Conservation (phyloP, 2,888 invertebrate species). For the Ectropis crepuscularia region DNA sequence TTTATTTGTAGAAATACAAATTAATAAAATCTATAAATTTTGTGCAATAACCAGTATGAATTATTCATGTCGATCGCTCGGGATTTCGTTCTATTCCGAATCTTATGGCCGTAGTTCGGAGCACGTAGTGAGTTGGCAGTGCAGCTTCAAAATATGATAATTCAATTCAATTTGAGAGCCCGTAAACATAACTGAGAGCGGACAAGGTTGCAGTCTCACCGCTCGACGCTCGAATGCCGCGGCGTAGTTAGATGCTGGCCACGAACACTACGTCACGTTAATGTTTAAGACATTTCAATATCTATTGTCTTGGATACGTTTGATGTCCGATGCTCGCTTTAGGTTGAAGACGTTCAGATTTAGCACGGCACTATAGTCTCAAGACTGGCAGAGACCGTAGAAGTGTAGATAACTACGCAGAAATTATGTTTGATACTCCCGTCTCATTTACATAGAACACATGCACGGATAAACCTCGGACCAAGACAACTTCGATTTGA, state of each 20-base stretch:
- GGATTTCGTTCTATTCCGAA: conserved; percentile 8
- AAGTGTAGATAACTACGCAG: too few species aligned
- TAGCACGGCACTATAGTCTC: neutral
- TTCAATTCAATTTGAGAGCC: conserved; percentile 35
- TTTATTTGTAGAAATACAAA: conserved; percentile 1
- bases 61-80: conserved; percentile 9
- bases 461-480: too few species aligned
- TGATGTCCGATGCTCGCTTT: conserved; percentile 4
- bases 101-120: neutral
- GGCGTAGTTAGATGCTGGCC: conserved; percentile 24
- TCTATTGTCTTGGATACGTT: conserved; percentile 14
- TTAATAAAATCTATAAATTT: conserved; percentile 5
- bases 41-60: conserved; percentile 15
- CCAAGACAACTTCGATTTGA: too few species aligned
- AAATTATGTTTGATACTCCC: too few species aligned
- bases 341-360: neutral
- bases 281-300: conserved; percentile 19
- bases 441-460: too few species aligned
- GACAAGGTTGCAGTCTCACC: conserved; percentile 36
- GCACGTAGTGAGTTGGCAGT: conserved; percentile 17
- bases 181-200: conserved; percentile 36
- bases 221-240: conserved; percentile 19
- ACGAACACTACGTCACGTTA: conserved; percentile 25
- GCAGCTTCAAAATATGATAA: conserved; percentile 28
- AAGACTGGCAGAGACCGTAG: too few species aligned